Evolutionary conservation across 1,140 invertebrate genomes (phyloP), one percentile per base, ranked within the genome.

Genomic region (Archivesica marissinica): DNA sequence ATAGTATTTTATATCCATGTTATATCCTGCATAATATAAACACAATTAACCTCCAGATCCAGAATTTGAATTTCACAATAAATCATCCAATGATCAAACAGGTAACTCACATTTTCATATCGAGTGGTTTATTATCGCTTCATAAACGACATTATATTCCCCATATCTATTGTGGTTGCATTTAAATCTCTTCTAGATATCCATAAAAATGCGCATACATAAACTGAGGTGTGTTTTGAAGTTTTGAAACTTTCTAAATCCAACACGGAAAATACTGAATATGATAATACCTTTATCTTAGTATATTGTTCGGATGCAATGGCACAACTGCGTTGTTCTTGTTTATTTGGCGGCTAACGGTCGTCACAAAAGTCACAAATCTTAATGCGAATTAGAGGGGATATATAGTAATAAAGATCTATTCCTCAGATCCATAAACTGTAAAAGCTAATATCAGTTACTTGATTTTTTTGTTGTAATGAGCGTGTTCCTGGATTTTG

Each of bases 181-280:
- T 77, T 35, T 59, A 61, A 77, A 61, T 59, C 75, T n/a, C 30
- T 28, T 15, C 20, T 61, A 39, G 44, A 41, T 77, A 77, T 77
- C 75, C 23, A 77, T 77, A 77, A 77, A n/a, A 77, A 77, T 47
- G 35, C 75, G 30, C 75, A 61, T 77, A 77, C 59, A 77, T 33
- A 77, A 38, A 35, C 54, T 52, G 30, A 44, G 56, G 35, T 39
- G 39, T 15, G 64, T 68, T n/a, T n/a, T n/a, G 39, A 50, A 74
- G 20, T 41, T 59, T 41, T 70, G 47, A 72, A 72, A 72, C 68
- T 30, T 4, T 72, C 11, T 25, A 28, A 47, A 72, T 52, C 68
- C 68, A 11, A 50, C 44, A 28, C 15, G 20, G 30, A 35, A 35
- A 17, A 59, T 30, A 59, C 54, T 25, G 54, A 59, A 4, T 59